phyloP scores from a whole-genome alignment of 2,797 vertebrate genomes.

The Rhinella marina region DNA sequence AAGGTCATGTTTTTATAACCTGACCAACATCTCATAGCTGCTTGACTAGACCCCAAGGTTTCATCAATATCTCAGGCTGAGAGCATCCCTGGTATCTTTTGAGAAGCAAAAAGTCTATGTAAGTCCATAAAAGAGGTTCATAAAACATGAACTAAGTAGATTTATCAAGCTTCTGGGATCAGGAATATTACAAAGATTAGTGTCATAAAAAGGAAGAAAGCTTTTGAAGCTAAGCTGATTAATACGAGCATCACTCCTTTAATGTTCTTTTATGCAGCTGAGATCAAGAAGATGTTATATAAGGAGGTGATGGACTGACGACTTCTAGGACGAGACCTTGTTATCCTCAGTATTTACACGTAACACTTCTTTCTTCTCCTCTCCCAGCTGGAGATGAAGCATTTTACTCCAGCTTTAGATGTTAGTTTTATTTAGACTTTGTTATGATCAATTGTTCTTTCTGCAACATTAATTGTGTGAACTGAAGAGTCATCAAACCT shows the following conservation, averaged over 20 bases:
- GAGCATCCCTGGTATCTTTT: neutral
- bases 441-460: slow-evolving; percentile 56
- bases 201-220: slow-evolving; percentile 45
- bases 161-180: slow-evolving; percentile 50
- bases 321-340: slow-evolving; percentile 15
- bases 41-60: neutral
- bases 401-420: neutral
- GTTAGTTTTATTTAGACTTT: slow-evolving; percentile 38
- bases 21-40: neutral
- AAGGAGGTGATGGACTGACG: neutral
- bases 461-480: slow-evolving; percentile 52
- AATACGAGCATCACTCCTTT: slow-evolving; percentile 33
- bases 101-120: slow-evolving; percentile 31
- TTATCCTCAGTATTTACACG: slow-evolving; percentile 39
- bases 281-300: slow-evolving; percentile 21
- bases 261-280: slow-evolving; percentile 30
- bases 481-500: slow-evolving; percentile 28
- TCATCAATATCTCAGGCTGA: neutral
- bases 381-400: neutral
- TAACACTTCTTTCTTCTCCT: neutral
- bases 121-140: slow-evolving; percentile 47
- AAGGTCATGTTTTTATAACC: neutral
- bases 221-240: slow-evolving; percentile 52
- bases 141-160: slow-evolving; percentile 44
- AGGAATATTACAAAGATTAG: slow-evolving; percentile 54